Percentiles rank a stretch among this genome's conserved stretches.
Evolutionary conservation across 1,140 invertebrate genomes (phyloP).

Genomic region (Drosophila parabipectinata): DNA sequence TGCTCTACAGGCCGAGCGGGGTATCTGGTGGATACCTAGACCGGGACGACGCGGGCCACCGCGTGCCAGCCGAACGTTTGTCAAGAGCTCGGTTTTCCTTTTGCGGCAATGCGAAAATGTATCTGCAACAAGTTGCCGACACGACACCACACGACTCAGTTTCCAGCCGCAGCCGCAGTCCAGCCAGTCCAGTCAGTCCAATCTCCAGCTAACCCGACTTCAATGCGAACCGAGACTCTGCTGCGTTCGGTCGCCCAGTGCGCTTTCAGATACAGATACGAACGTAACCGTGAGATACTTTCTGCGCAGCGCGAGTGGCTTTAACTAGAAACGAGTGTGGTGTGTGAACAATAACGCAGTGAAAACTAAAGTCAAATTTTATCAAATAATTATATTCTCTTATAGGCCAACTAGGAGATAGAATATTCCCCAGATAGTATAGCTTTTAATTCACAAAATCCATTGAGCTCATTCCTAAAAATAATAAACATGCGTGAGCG

Average conservation of each 20-base stretch:
- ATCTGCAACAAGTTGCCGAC: constrained; percentile 80
- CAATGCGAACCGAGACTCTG: constrained; percentile 73
- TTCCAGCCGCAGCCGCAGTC: constrained; percentile 7
- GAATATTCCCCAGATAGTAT: constrained; percentile 22
- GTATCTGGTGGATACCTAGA: constrained; percentile 55
- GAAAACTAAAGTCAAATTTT: background rate
- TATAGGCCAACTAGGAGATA: background rate
- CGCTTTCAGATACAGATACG: constrained; percentile 52
- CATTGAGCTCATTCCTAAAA: constrained; percentile 69
- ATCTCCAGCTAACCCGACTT: constrained; percentile 67
- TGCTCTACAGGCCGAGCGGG: constrained; percentile 54
- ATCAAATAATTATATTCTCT: background rate
- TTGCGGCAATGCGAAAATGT: constrained; percentile 70
- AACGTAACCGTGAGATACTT: constrained; percentile 57
- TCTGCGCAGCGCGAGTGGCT: constrained; percentile 40
- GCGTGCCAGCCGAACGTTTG: constrained; percentile 76
- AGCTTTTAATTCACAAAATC: constrained; percentile 19
- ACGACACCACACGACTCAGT: constrained; percentile 17
- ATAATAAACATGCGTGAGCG: constrained; percentile 55
- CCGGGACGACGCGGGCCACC: constrained; percentile 28
- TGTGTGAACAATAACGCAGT: constrained; percentile 31
- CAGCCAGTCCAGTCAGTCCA: constrained; percentile 22
- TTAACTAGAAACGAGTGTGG: constrained; percentile 19
- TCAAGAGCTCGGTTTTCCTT: constrained; percentile 76
- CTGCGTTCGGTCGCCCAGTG: constrained; percentile 69